Evolutionary conservation across 2,113 vertebrate genomes (phyloP), one percentile per base, ranked within the genome.

Genomic region (Microcebus lehilahytsara): DNA sequence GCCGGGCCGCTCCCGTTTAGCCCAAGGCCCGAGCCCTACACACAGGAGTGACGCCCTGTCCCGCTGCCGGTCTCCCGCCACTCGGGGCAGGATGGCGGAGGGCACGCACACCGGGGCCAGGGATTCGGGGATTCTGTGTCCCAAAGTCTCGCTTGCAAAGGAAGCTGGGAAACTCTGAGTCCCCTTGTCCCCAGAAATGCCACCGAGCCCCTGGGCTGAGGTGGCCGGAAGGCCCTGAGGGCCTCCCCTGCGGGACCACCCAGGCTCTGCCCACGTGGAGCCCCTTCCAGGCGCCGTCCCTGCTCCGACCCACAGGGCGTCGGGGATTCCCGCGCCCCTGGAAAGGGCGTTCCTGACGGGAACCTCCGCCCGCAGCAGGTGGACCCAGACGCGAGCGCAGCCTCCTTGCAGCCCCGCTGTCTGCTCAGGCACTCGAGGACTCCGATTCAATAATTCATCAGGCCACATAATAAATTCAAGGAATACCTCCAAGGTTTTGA

Each of bases 391-490:
- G 51, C 2, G 0, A 1, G 9, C 66, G 7, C 66, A 84, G 22
- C 58, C 46, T 3, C 66, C n/a, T 53, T 5, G 5, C 16, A 16
- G 53, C 53, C 78, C 89, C 13, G 92, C 56, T 92, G 92, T 53
- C 78, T 94, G 93, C 79, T 37, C 85, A 97, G 84, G 85, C 62
- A 89, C 64, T 2, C 25, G 83, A 96, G 83, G 96, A 92, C 75
- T 85, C 85, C 16, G 60, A 87, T 90, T 97, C 92, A 97, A 75
- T 58, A 37, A 77, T 97, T 94, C 92, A 69, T 10, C 97, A 96
- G 95, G 53, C 92, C 93, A 86, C 51, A 34, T 95, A 92, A 96
- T 97, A 22, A 86, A 97, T 84, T 86, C 96, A 92, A 97, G 83
- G 92, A 74, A 75, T 37, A 56, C 46, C 80, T 96, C 42, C 94